Conservation (phyloP, 2,113 vertebrate genomes). For the Perca schrenkii region DNA sequence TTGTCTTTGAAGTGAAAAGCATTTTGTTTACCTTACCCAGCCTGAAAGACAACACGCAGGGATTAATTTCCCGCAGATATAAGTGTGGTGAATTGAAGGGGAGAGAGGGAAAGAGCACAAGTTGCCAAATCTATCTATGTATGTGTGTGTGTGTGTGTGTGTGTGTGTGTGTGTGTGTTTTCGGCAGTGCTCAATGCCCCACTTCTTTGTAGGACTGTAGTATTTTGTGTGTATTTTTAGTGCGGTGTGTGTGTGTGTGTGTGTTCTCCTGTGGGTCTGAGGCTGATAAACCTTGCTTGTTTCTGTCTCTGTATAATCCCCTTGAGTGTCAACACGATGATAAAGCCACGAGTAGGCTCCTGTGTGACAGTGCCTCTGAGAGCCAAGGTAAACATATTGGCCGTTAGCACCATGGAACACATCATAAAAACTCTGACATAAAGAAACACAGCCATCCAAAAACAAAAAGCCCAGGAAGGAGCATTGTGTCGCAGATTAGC, state of each 20-base stretch:
- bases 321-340: slow-evolving; percentile 67
- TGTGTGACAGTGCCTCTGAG: slow-evolving; percentile 49
- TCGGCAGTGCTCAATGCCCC: slow-evolving; percentile 17
- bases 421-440: slow-evolving; percentile 23
- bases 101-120: slow-evolving; percentile 42
- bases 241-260: slow-evolving; percentile 15
- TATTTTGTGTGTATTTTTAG: slow-evolving; percentile 9
- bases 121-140: slow-evolving; percentile 27
- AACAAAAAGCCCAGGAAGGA: neutral
- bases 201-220: slow-evolving; percentile 58
- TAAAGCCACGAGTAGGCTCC: slow-evolving; percentile 64
- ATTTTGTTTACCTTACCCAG: slow-evolving; percentile 62
- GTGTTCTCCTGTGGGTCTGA: slow-evolving; percentile 19
- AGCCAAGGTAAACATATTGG: slow-evolving; percentile 65
- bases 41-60: slow-evolving; percentile 34
- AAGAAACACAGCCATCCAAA: neutral
- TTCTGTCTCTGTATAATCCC: slow-evolving; percentile 76
- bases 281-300: slow-evolving; percentile 76
- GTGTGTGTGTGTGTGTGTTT: slow-evolving; percentile 12
- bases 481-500: slow-evolving; percentile 9
- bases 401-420: slow-evolving; percentile 13
- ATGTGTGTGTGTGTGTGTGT: slow-evolving; percentile 9
- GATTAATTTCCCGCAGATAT: slow-evolving; percentile 39
- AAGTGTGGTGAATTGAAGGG: slow-evolving; percentile 38
- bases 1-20: slow-evolving; percentile 72